Conservation (phyloP, 1,140 invertebrate genomes). For the Neodiprion lecontei region DNA sequence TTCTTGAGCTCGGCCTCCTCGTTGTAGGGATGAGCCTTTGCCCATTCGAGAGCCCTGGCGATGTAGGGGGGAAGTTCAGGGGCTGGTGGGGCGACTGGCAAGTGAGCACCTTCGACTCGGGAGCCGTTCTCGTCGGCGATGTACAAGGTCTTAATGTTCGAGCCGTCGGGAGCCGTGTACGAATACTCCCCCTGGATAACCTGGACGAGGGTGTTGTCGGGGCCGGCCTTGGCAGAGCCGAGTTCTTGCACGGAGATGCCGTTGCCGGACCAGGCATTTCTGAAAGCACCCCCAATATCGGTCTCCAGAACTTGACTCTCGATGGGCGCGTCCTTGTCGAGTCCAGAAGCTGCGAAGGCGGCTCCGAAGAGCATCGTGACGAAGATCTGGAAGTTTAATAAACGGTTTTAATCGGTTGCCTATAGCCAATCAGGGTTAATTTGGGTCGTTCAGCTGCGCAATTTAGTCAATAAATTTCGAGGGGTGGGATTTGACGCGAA, state of each 20-base stretch:
- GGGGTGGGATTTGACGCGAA: too few species aligned
- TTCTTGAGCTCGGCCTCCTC: constrained; percentile 24
- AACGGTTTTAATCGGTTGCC: too few species aligned
- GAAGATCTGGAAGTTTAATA: neutral
- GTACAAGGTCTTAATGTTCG: constrained; percentile 56
- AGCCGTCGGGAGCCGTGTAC: constrained; percentile 65
- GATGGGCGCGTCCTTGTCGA: neutral
- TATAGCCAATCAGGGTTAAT: too few species aligned
- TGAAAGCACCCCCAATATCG: constrained; percentile 6
- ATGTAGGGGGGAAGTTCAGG: constrained; percentile 47
- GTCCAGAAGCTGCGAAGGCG: neutral
- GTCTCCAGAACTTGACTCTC: neutral
- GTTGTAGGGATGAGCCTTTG: constrained; percentile 49
- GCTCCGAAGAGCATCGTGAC: neutral
- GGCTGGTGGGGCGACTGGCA: constrained; percentile 66
- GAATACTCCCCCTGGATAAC: constrained; percentile 58
- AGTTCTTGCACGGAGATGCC: neutral
- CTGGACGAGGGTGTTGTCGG: constrained; percentile 49
- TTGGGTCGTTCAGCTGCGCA: too few species aligned
- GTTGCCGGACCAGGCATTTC: neutral
- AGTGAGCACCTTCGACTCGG: constrained; percentile 56
- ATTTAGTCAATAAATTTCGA: too few species aligned
- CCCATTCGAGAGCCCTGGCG: constrained; percentile 47
- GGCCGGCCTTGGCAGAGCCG: constrained; percentile 22
- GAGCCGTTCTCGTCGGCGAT: constrained; percentile 68